Evolutionary conservation across 2,888 invertebrate genomes (phyloP).

Genomic region (Xanthorhoe spadicearia): DNA sequence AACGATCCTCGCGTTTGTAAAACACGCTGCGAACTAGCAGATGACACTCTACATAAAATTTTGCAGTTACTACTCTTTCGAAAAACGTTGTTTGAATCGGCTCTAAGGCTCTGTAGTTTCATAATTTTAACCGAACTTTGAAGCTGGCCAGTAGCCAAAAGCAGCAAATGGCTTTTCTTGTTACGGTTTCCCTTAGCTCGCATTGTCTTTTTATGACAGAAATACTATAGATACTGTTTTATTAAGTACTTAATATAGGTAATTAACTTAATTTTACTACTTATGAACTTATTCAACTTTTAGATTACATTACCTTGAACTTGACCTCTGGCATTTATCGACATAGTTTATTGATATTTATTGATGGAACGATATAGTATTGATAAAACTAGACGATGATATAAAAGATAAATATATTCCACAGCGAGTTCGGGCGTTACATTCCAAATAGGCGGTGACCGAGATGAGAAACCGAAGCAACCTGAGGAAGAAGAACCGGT

Average conservation of each 20-base stretch:
- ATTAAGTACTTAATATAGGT: background rate
- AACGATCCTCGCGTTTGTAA: too few species aligned
- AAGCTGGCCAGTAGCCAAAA: background rate
- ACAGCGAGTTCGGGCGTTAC: conserved; percentile 86
- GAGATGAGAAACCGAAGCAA: conserved; percentile 84
- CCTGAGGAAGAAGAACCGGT: conserved; percentile 84
- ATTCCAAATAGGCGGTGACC: conserved; percentile 88
- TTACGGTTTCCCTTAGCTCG: background rate
- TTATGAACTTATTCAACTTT: background rate
- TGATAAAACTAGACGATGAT: conserved; percentile 15
- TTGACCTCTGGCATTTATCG: background rate
- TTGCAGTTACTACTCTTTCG: too few species aligned
- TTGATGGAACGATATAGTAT: conserved; percentile 8
- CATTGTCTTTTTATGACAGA: background rate
- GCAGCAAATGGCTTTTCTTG: background rate
- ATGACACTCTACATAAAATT: too few species aligned
- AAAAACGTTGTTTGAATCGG: too few species aligned
- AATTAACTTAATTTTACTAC: background rate
- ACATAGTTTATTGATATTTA: too few species aligned
- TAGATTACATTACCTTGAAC: background rate
- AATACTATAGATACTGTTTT: background rate
- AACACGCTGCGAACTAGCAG: too few species aligned
- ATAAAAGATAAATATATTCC: conserved; percentile 44
- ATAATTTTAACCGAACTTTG: background rate
- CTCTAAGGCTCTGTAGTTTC: background rate